Evolutionary conservation across 1,140 invertebrate genomes (phyloP).

Genomic region (Zaprionus davidi): DNA sequence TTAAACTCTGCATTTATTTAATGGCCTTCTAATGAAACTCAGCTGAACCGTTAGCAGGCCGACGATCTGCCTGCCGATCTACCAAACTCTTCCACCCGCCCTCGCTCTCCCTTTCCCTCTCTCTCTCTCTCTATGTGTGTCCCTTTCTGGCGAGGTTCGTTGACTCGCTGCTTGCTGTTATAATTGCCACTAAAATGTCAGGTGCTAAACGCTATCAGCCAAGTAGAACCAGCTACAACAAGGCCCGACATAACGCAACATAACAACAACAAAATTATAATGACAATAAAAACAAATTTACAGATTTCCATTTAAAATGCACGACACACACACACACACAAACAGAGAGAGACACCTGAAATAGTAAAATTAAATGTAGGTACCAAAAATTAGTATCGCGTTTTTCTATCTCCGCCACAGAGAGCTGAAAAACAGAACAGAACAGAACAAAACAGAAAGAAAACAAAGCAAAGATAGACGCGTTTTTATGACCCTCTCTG

Average conservation of each 20-base stretch:
- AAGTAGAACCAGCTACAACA: slow-evolving; percentile 71
- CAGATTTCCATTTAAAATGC: slow-evolving; percentile 75
- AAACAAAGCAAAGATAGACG: slow-evolving; percentile 62
- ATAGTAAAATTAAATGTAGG: slow-evolving; percentile 72
- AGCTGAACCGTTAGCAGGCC: slow-evolving; percentile 34
- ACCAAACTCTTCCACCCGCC: too few relatives aligned
- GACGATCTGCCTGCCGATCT: slow-evolving; percentile 18
- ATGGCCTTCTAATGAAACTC: slow-evolving; percentile 54
- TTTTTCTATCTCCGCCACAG: slow-evolving; percentile 60
- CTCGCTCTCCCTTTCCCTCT: slow-evolving; percentile 1
- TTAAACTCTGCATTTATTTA: slow-evolving; percentile 59
- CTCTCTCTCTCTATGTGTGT: slow-evolving; percentile 1
- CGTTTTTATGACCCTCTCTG: slow-evolving; percentile 56
- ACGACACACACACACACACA: slow-evolving; percentile 35
- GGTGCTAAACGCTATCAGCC: slow-evolving; percentile 82
- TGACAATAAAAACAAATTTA: slow-evolving; percentile 82
- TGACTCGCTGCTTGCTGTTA: slow-evolving; percentile 66
- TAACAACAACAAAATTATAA: slow-evolving; percentile 67
- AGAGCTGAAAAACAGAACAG: slow-evolving; percentile 29
- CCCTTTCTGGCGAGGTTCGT: slow-evolving; percentile 59
- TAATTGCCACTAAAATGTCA: slow-evolving; percentile 83
- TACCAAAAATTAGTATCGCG: slow-evolving; percentile 78
- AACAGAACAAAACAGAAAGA: slow-evolving; percentile 23
- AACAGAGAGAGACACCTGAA: neutral
- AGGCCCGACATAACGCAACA: slow-evolving; percentile 22